These are phyloP conservation scores for Catagonus wagneri DNA, from an alignment of 2,113 vertebrate genomes.

Conservation along the genomic window DNA sequence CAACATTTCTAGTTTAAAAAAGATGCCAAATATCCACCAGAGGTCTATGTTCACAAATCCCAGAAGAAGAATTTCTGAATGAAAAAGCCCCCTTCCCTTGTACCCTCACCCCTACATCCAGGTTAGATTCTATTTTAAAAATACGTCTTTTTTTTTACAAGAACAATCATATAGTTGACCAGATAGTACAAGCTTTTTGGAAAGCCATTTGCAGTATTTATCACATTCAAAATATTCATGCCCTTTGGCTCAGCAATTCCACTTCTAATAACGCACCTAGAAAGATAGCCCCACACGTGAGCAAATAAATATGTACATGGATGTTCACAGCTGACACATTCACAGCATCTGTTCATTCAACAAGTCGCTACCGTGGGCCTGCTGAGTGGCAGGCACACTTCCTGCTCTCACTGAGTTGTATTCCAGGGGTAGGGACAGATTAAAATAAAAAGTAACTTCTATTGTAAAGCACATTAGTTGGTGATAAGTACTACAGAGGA, in stretches of 20 bases:
- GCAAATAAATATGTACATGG: background rate
- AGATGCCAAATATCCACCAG: background rate
- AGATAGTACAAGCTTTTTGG: background rate
- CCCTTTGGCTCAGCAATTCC: background rate
- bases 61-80: background rate
- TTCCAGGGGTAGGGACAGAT: background rate
- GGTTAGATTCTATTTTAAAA: background rate
- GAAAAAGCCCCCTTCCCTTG: background rate
- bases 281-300: background rate
- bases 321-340: background rate
- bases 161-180: background rate
- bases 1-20: background rate
- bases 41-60: background rate
- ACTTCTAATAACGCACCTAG: background rate
- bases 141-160: background rate
- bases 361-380: background rate
- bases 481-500: background rate
- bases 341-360: background rate
- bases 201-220: background rate
- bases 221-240: background rate
- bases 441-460: background rate
- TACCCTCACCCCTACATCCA: background rate
- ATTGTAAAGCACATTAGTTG: background rate
- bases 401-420: background rate
- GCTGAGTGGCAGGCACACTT: background rate